Conservation (phyloP, 2,797 vertebrate species). For the Serranus cabrilla region DNA sequence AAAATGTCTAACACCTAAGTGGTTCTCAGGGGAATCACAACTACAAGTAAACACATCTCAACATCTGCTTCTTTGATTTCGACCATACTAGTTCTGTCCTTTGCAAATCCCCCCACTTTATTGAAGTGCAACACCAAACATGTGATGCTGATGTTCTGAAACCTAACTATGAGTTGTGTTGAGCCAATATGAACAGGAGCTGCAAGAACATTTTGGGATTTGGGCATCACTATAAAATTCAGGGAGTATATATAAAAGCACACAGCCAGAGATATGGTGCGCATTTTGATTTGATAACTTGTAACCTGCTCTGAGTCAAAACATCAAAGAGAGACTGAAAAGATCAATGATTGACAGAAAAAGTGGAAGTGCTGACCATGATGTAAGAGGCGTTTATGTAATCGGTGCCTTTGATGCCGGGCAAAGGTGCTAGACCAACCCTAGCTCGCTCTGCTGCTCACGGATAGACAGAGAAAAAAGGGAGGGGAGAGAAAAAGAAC, state of each 20-base stretch:
- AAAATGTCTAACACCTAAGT: too few species aligned
- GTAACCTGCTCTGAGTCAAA: constrained; percentile 16
- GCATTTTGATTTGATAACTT: not conserved
- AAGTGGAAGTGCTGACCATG: constrained; percentile 87
- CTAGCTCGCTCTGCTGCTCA: constrained; percentile 91
- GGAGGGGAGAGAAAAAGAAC: not conserved
- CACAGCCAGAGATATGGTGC: not conserved
- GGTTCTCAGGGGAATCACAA: not conserved
- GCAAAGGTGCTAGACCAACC: constrained; percentile 92
- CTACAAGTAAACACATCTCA: not conserved
- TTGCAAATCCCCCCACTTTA: not conserved
- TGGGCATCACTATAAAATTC: not conserved
- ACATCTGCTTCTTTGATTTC: not conserved
- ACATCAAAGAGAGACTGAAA: not conserved
- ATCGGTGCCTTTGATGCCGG: constrained; percentile 95
- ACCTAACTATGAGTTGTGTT: not conserved
- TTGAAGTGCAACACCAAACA: not conserved
- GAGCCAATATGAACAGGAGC: not conserved
- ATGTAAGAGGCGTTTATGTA: constrained; percentile 98
- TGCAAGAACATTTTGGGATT: too few species aligned
- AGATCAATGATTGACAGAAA: constrained; percentile 43
- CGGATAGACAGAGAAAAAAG: constrained; percentile 14
- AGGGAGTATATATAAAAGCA: not conserved
- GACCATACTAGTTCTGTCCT: not conserved
- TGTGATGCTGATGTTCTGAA: not conserved